Base-by-base conservation (phyloP, 2,888 invertebrate species). In the Agrochola litura region DNA sequence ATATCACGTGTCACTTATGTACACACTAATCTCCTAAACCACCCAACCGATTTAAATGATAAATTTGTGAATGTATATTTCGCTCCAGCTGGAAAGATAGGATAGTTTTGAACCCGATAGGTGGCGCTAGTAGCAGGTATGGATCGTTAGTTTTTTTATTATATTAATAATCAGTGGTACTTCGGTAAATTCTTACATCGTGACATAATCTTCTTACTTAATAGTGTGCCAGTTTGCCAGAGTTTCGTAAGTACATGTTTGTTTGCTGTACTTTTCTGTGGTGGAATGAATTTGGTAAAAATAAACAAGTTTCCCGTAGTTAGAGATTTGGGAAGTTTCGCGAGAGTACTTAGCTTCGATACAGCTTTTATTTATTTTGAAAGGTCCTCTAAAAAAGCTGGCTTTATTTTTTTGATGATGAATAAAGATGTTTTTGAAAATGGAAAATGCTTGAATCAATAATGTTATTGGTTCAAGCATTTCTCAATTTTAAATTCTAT, bases 231-330 rank as follows among this genome's bases (percentile, higher is more conserved):
- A 81, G 71, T 79, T 77, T n/a, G 30, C 9, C 10, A 58, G 70
- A 75, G 74, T 79, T 83, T 66, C 10, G 73, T 70, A 52, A 60
- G 65, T 63, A 76, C 60, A 80, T 78, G 71, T 80, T 82, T 77
- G 75, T 78, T 71, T 49, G 49, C 66, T n/a, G 16, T 65, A 71
- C 58, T 58, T 82, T 69, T 58, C 49, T 61, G 73, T 64, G 77
- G 77, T 76, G 49, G 60, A 73, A 71, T 76, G 60, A 64, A 60
- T 84, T 83, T 41, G 64, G 70, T 63, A 71, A 58, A 84, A 84
- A 85, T 73, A 85, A 68, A 68, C 46, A 63, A 63, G 82, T 76
- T 79, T 46, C 8, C 10, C 46, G 14, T 70, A 63, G 63, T 46
- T 14, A 14, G 19, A 61, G 56, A 82, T 67, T 79, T 52, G n/a